phyloP scores from a whole-genome alignment of 1,140 invertebrate species.

The Euura saliciscinereae region DNA sequence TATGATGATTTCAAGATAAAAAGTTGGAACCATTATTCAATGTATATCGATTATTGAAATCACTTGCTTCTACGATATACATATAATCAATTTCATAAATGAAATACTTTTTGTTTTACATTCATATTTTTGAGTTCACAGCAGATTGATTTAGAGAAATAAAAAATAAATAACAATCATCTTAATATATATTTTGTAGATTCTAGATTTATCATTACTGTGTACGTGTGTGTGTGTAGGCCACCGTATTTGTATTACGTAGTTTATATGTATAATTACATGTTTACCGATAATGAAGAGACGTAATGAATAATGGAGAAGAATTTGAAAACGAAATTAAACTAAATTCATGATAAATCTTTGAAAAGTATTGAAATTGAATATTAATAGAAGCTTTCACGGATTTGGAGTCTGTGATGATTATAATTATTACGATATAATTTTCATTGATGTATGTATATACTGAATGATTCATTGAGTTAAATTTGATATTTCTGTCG shows the following conservation, averaged over 20 bases:
- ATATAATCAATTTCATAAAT: too few species aligned
- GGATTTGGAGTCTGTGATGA: not conserved
- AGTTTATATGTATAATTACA: too few species aligned
- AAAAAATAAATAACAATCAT: not conserved
- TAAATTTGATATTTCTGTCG: not conserved
- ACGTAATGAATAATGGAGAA: too few species aligned
- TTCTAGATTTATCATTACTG: slow-evolving; percentile 21
- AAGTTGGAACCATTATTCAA: too few species aligned
- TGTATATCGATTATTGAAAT: too few species aligned
- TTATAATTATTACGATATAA: not conserved
- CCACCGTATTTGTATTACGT: too few species aligned
- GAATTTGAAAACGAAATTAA: too few species aligned
- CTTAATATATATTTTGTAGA: slow-evolving; percentile 30
- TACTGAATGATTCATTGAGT: not conserved
- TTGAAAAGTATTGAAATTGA: not conserved
- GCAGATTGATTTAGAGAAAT: slow-evolving; percentile 14
- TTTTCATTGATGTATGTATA: not conserved
- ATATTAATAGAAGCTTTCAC: not conserved
- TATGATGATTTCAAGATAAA: too few species aligned
- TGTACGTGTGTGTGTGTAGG: too few species aligned
- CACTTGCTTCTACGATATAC: too few species aligned
- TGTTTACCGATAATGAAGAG: too few species aligned
- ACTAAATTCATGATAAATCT: not conserved
- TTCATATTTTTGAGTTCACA: slow-evolving; percentile 16
- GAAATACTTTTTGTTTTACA: slow-evolving; percentile 19